Conservation (phyloP, 2,113 vertebrate species). For the Ageneiosus marmoratus region DNA sequence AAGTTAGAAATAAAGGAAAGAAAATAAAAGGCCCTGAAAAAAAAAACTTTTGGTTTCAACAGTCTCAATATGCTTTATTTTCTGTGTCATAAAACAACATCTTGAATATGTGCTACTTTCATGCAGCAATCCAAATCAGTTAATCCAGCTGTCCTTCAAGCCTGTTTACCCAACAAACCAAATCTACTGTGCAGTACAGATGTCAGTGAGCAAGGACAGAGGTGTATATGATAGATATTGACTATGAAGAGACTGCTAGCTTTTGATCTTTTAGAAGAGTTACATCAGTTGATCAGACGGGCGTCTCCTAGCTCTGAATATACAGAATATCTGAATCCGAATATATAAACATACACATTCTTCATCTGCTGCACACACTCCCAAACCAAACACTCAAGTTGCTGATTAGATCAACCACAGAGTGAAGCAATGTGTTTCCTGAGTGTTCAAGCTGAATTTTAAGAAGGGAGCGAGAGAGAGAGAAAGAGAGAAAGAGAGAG, state of each 20-base stretch:
- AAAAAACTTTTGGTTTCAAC: not conserved
- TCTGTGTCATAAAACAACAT: not conserved
- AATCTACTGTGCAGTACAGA: not conserved
- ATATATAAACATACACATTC: constrained; percentile 4
- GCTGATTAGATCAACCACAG: not conserved
- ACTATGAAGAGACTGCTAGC: not conserved
- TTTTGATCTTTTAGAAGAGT: not conserved
- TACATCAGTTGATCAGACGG: not conserved
- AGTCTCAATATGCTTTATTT: not conserved
- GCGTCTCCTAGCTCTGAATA: not conserved
- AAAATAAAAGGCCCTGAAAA: no score
- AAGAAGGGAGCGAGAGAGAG: not conserved
- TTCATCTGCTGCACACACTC: constrained; percentile 9
- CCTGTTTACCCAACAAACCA: not conserved
- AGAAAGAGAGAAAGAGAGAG: constrained; percentile 9
- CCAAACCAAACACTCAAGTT: constrained; percentile 2
- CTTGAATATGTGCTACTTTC: not conserved
- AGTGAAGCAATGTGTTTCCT: not conserved
- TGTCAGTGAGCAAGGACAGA: not conserved
- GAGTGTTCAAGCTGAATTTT: not conserved
- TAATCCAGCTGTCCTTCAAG: not conserved
- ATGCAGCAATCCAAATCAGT: not conserved
- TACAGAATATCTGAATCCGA: constrained; percentile 5
- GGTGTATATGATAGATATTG: not conserved
- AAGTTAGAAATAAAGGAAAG: not conserved